These are phyloP conservation scores for Trichomycterus rosablanca DNA, from an alignment of 2,113 vertebrate genomes.

Conservation along the genomic window DNA sequence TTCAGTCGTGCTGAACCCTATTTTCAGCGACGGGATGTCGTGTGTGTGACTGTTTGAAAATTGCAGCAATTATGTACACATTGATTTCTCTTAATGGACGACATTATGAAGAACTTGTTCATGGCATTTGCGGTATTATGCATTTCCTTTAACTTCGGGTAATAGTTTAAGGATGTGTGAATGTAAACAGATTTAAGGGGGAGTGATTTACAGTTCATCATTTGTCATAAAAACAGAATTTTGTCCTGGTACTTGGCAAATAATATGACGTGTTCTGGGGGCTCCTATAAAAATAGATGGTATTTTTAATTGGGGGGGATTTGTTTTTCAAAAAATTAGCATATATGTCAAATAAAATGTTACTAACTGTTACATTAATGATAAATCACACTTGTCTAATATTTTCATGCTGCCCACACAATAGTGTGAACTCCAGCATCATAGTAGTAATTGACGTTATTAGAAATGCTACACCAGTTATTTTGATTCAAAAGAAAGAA, in stretches of 20 bases:
- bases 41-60: conserved; percentile 50
- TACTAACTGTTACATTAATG: too few relatives aligned
- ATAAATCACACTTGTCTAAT: too few relatives aligned
- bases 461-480: too few relatives aligned
- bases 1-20: conserved; percentile 55
- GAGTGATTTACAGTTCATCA: neutral
- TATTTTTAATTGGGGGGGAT: too few relatives aligned
- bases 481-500: too few relatives aligned
- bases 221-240: neutral
- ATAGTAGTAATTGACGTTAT: too few relatives aligned
- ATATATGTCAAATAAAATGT: too few relatives aligned
- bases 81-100: conserved; percentile 45
- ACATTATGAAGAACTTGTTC: conserved; percentile 47
- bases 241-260: neutral
- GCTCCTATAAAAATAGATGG: too few relatives aligned
- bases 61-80: conserved; percentile 63
- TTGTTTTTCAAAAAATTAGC: too few relatives aligned
- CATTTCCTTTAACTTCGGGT: conserved; percentile 23
- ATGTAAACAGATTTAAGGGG: neutral
- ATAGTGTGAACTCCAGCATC: too few relatives aligned
- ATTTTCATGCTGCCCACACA: too few relatives aligned
- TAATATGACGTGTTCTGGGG: too few relatives aligned
- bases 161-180: conserved; percentile 16
- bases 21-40: conserved; percentile 62
- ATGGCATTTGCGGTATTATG: conserved; percentile 54